Evolutionary conservation across 2,888 invertebrate genomes (phyloP).

Genomic region (Temnothorax rugatulus): DNA sequence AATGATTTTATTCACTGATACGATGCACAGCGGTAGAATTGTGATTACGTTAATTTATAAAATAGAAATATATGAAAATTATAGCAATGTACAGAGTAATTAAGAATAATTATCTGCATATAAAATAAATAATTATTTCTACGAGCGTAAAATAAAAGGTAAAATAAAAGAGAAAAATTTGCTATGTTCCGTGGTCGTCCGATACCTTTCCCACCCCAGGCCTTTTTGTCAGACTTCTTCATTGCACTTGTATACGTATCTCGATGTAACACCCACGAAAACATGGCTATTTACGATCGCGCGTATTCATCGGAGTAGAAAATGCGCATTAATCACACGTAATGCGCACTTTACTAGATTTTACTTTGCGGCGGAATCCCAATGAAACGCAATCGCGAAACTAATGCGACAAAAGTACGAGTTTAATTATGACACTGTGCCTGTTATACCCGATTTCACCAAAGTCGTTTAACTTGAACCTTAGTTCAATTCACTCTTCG

Average conservation of each 20-base stretch:
- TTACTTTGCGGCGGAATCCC: background rate
- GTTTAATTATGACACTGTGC: background rate
- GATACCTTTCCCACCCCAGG: background rate
- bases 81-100: background rate
- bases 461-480: too few species aligned
- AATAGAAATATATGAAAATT: background rate
- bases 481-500: too few species aligned
- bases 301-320: background rate
- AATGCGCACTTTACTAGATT: background rate
- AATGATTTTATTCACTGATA: background rate
- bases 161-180: background rate
- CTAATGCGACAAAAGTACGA: background rate
- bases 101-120: background rate
- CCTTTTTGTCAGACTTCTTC: background rate
- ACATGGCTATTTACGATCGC: background rate
- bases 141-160: background rate
- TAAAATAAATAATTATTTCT: constrained; percentile 16
- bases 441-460: too few species aligned
- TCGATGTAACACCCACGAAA: background rate
- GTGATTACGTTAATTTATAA: background rate
- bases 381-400: background rate
- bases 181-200: background rate
- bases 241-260: background rate
- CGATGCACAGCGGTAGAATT: background rate
- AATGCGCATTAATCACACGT: background rate